These are phyloP conservation scores for Eupithecia insigniata DNA, from an alignment of 2,888 invertebrate genomes.

Conservation along the genomic window DNA sequence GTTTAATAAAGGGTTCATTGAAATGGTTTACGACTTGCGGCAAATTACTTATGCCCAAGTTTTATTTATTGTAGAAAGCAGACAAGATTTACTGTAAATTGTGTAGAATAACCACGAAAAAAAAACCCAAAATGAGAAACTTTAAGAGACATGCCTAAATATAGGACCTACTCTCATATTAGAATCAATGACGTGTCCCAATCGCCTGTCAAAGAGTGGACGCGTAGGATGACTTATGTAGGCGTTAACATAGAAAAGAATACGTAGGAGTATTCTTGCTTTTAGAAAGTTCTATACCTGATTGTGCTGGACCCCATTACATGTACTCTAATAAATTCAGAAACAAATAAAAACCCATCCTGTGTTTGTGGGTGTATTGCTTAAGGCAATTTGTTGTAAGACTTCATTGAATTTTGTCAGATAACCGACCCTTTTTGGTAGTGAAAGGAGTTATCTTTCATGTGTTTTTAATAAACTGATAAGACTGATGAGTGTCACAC, in stretches of 20 bases:
- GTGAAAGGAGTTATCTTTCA: neutral
- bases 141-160: neutral
- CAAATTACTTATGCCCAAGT: neutral
- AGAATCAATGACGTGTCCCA: constrained; percentile 39
- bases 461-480: neutral
- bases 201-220: constrained; percentile 29
- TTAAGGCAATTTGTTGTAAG: neutral
- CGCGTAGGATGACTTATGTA: constrained; percentile 34
- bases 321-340: neutral
- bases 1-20: neutral
- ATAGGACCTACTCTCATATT: neutral
- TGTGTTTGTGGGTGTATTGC: neutral
- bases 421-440: neutral
- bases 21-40: neutral
- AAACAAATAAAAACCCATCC: neutral
- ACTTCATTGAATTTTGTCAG: neutral
- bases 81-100: neutral
- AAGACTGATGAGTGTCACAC: constrained; percentile 3
- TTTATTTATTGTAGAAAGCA: neutral
- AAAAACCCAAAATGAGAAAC: neutral
- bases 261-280: constrained; percentile 12
- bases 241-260: constrained; percentile 29
- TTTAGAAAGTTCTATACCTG: constrained; percentile 31
- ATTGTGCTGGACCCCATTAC: neutral
- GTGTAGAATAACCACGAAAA: neutral